Base-by-base conservation (phyloP, 2,797 vertebrate genomes). In the Esox masquinongy region DNA sequence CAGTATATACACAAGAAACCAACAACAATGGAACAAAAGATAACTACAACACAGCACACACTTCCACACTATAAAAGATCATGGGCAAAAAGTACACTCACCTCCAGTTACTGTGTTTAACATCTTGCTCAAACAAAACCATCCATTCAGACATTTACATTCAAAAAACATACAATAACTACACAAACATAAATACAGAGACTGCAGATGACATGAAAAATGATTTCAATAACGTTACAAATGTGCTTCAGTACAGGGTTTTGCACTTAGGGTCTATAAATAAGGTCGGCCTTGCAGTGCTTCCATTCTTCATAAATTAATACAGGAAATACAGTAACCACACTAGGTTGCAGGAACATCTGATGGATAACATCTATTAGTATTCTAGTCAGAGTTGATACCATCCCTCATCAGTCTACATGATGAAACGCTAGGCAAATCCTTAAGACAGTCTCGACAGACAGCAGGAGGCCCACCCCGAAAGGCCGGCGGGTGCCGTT, bases 281-380 rank as follows among this genome's bases (percentile, higher is more conserved):
- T 92, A 91, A 84, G 14, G 79, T 91, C 93, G 89, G 92, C 92
- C 90, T 88, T 87, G 85, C 94, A 94, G 92, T 93, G 92, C 93
- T 91, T 94, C 82, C 76, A 77, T 84, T 85, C 79, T 87, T 83
- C 82, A 94, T 94, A 93, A 94, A 91, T 94, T 90, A 90, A 92
- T 88, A 81, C 68, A 90, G 89, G 5, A 90, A 86, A 19, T 86
- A 91, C 90, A 91, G 86, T 90, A 91, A 87, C 85, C 72, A 8
- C 74, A 86, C 86, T 86, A 86, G 34, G 80, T 74, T 69, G 56
- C 5, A 6, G 53, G 53, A 2, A 59, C 61, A 66, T 77, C 84
- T 79, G 75, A 83, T 82, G 84, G 77, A 84, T 82, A 83, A 86
- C 83, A 86, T 78, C 53, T 73, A 83, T 82, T 87, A 83, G 81